A percentile compares a stretch with the other conserved stretches of the same genome.
Conservation (phyloP, 2,113 vertebrate genomes). For the Piaya cayana region DNA sequence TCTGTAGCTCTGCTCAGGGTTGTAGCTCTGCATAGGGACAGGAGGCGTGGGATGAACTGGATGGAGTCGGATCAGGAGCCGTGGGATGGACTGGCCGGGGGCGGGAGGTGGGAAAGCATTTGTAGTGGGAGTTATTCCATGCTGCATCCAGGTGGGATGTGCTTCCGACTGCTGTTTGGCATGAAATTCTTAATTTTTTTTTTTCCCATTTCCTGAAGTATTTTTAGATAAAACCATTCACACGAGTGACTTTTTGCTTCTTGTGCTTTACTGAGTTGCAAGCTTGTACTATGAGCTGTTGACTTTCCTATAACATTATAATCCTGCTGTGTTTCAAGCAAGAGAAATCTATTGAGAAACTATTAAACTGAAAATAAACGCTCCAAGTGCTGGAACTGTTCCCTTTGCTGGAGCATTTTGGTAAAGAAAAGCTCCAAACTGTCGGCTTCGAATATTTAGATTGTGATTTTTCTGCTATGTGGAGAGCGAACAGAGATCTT, state of each 20-base stretch:
- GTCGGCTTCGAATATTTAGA: not conserved
- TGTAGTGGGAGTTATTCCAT: fast-evolving
- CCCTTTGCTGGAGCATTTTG: not conserved
- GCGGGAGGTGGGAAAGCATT: fast-evolving
- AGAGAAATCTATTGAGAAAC: not conserved
- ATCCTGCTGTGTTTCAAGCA: not conserved
- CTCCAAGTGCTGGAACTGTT: not conserved
- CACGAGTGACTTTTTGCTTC: not conserved
- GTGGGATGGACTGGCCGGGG: too few species aligned
- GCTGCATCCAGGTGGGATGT: not conserved
- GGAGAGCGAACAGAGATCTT: not conserved
- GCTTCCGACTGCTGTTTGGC: not conserved
- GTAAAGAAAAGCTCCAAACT: not conserved
- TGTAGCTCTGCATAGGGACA: too few species aligned
- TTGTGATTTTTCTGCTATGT: not conserved
- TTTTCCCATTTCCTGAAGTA: not conserved
- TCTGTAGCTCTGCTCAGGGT: too few species aligned
- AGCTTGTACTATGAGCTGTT: not conserved
- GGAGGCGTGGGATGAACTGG: not conserved
- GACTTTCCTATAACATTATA: not conserved
- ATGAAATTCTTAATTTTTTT: not conserved
- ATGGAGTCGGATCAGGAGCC: not conserved
- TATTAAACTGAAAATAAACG: not conserved
- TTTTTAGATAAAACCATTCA: not conserved
- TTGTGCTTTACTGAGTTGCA: too few species aligned